These are phyloP conservation scores for Venusia cambrica DNA, from an alignment of 2,888 invertebrate species.

Conservation along the genomic window DNA sequence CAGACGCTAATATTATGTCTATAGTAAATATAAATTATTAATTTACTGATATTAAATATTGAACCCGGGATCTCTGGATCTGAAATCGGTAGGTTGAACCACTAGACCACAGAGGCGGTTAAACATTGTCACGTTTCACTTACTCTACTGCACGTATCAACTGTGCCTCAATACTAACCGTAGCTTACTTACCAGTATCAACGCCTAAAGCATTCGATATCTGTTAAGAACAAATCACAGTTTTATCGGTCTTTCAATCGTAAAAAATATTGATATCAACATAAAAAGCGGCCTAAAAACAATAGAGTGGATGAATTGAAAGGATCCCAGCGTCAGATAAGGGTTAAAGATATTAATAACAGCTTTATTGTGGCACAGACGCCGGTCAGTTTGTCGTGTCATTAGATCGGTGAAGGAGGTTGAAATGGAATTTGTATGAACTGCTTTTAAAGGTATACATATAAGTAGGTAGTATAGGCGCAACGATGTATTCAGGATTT, in stretches of 20 bases:
- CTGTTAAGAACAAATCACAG: slow-evolving; percentile 75
- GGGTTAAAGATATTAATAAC: slow-evolving; percentile 74
- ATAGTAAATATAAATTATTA: too few relatives aligned
- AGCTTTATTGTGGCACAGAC: slow-evolving; percentile 55
- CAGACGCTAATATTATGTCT: too few relatives aligned
- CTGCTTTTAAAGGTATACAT: too few relatives aligned
- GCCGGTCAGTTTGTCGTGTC: slow-evolving; percentile 56
- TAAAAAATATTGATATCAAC: slow-evolving; percentile 79
- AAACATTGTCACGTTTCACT: too few relatives aligned
- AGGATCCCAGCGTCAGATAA: slow-evolving; percentile 74
- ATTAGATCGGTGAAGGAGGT: slow-evolving; percentile 35
- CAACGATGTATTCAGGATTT: too few relatives aligned
- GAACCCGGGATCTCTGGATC: too few relatives aligned
- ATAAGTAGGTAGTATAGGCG: too few relatives aligned
- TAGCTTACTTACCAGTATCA: slow-evolving; percentile 42
- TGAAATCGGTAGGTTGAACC: too few relatives aligned
- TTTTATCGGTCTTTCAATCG: slow-evolving; percentile 74
- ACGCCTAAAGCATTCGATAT: slow-evolving; percentile 48
- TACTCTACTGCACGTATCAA: slow-evolving; percentile 1
- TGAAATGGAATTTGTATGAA: slow-evolving; percentile 14
- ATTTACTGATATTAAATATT: too few relatives aligned
- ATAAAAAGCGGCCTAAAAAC: slow-evolving; percentile 77
- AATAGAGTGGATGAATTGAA: slow-evolving; percentile 77
- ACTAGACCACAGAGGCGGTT: too few relatives aligned
- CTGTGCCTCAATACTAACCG: slow-evolving; percentile 50